These are phyloP conservation scores for Epizoanthus fatuus DNA, from an alignment of 92 coral and sea anemone genomes.

Conservation along the genomic window DNA sequence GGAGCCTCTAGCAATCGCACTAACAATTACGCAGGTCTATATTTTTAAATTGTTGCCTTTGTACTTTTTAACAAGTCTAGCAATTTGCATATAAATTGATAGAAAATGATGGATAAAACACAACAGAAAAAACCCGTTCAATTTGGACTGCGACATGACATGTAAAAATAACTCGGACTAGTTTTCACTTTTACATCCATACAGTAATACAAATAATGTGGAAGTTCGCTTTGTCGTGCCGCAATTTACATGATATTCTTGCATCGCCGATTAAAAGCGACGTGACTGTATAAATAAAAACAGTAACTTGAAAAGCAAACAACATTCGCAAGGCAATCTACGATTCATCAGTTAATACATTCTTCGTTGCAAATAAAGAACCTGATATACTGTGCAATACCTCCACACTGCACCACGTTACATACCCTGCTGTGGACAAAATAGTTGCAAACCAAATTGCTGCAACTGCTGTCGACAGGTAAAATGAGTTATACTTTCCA, in stretches of 20 bases:
- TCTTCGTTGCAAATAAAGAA: no score
- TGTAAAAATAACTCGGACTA: neutral
- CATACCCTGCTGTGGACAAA: no score
- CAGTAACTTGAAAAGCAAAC: no score
- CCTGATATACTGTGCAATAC: no score
- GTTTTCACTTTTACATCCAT: neutral
- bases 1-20: neutral
- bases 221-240: neutral
- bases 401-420: no score
- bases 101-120: conserved; percentile 3
- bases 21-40: conserved; percentile 11
- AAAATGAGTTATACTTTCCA: no score
- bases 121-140: neutral
- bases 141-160: neutral
- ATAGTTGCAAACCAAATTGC: no score
- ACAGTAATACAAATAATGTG: neutral
- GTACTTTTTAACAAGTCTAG: conserved; percentile 22
- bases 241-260: neutral
- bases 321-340: no score
- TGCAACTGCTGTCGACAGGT: no score
- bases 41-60: conserved; percentile 39
- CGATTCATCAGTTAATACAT: no score
- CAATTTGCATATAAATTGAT: conserved; percentile 36
- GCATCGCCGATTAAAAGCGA: conserved; percentile 14
- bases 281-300: neutral